A percentile compares a stretch with the other conserved stretches of the same genome.
Evolutionary conservation across 2,113 vertebrate species (phyloP).

Genomic region (Lethenteron reissneri): DNA sequence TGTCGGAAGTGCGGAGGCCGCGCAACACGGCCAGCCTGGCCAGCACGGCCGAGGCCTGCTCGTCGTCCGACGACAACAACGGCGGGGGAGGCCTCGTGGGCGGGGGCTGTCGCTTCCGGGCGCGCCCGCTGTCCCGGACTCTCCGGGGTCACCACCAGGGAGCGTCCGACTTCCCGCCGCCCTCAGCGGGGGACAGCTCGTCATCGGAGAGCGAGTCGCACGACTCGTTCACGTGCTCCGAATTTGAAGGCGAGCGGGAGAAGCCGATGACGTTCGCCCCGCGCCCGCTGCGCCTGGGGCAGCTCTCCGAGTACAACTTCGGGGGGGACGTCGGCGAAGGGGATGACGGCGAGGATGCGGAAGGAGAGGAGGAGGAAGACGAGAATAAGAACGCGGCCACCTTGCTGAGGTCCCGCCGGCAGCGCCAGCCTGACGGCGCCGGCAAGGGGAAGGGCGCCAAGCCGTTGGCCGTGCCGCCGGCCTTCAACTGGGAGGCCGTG

Average conservation of each 20-base stretch:
- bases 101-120: no score
- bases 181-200: constrained; percentile 17
- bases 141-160: no score
- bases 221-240: constrained; percentile 94
- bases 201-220: constrained; percentile 96
- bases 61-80: neutral
- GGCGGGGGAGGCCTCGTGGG: no score
- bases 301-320: constrained; percentile 66
- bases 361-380: neutral
- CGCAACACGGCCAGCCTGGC: neutral
- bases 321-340: neutral
- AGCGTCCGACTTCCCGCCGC: no score
- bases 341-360: neutral
- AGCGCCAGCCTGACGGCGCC: neutral
- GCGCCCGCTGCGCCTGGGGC: constrained; percentile 75
- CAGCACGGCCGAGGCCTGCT: neutral
- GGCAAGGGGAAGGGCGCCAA: neutral
- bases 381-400: no score
- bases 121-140: no score
- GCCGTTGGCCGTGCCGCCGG: constrained; percentile 19
- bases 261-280: constrained; percentile 56
- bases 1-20: neutral
- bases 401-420: neutral
- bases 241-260: constrained; percentile 91
- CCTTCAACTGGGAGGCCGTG: constrained; percentile 90